phyloP scores from a whole-genome alignment of 2,888 invertebrate species.

The Adela reaumurella region DNA sequence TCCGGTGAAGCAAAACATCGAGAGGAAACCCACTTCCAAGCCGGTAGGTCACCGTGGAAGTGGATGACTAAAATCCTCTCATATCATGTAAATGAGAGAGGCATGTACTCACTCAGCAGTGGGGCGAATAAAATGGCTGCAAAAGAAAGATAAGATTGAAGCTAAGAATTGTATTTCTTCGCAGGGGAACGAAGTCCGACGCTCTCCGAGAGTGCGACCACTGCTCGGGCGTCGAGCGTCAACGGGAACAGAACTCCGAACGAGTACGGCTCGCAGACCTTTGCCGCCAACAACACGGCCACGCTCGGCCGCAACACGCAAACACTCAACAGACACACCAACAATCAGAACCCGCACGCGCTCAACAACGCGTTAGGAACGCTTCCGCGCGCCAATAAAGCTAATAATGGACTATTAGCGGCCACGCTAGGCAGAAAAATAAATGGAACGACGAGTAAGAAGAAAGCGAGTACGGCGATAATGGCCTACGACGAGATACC shows the following conservation, averaged over 20 bases:
- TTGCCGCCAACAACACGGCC: constrained; percentile 29
- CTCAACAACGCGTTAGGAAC: constrained; percentile 45
- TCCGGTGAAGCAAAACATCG: no score
- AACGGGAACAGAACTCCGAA: constrained; percentile 43
- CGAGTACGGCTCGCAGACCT: constrained; percentile 22
- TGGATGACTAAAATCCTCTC: no score
- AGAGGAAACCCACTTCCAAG: no score
- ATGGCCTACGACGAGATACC: constrained; percentile 60
- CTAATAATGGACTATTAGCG: constrained; percentile 30
- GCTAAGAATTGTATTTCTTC: constrained; percentile 11
- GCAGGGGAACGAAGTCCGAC: constrained; percentile 75
- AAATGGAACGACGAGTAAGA: constrained; percentile 49
- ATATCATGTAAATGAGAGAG: no score
- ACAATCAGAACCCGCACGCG: constrained; percentile 28
- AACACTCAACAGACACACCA: constrained; percentile 34
- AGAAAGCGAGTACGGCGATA: constrained; percentile 45
- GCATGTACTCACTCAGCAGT: no score
- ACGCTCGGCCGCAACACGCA: constrained; percentile 38
- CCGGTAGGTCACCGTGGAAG: no score
- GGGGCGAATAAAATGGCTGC: no score
- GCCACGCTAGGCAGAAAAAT: constrained; percentile 47
- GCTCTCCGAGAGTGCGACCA: constrained; percentile 79
- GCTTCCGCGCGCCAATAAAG: constrained; percentile 38
- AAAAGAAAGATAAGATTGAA: no score
- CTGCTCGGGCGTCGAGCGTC: constrained; percentile 72